Base-by-base conservation (phyloP, 1,140 invertebrate species). In the Euborellia annulipes region DNA sequence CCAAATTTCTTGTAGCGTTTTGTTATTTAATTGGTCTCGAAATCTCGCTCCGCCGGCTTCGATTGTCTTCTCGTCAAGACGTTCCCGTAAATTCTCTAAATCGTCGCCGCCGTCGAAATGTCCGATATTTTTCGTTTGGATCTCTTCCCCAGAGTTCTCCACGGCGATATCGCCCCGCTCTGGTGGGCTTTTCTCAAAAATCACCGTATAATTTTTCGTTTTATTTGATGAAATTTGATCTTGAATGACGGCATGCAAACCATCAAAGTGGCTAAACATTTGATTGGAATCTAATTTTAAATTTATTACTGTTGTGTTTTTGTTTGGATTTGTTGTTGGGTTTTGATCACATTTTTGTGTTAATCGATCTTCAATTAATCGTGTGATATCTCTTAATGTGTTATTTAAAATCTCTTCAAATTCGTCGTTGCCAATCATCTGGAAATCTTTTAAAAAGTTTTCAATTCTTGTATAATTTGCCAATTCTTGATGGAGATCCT, bases 381-480 rank as follows among this genome's bases (percentile, higher is more conserved):
- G 22, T n/a, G 38, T 37, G 8, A 39, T 11, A n/a, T 14, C 30
- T 38, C 13, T 7, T 22, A 22, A 23, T 14, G 19, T 21, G 8
- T 14, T 19, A 17, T 21, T 46, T 7, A 23, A 21, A 39, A n/a
- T n/a, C 20, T 41, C 20, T 22, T 41, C 40, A 41, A 17, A 8
- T n/a, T n/a, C 40, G 7, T 9, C 16, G 8, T 27, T 27, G 4
- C 11, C 23, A 6, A 27, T 11, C 11, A 27, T 6, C 23, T 27
- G 0, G 45, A 41, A 18, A 47, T 23, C 11, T 22, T 30, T 22
- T 41, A 21, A 2, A 18, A 40, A 4, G 21, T 18, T 21, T 47
- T 34, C n/a, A 50, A 37, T 14, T 41, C 14, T 21, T 40, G 38
- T 13, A 47, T 34, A 39, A 50, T 46, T 3, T 50, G 44, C 1